Evolutionary conservation across 1,140 invertebrate species (phyloP).

Genomic region (Bombus waltoni): DNA sequence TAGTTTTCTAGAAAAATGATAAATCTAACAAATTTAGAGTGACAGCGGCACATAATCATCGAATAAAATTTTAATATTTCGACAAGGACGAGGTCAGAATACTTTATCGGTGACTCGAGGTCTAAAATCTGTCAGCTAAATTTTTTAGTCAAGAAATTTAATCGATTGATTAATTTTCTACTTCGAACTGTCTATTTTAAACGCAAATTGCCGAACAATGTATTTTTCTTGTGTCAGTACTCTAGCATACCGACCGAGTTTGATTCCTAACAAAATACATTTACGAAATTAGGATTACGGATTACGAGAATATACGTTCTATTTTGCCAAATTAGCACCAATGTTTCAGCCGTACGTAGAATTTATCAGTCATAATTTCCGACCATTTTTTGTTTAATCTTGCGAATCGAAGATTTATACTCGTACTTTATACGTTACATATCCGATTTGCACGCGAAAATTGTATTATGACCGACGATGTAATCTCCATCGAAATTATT

Average conservation of each 20-base stretch:
- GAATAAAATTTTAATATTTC: too few species aligned
- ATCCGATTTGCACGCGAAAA: slow-evolving; percentile 3
- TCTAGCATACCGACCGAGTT: too few species aligned
- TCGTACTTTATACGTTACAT: neutral
- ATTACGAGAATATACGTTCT: neutral
- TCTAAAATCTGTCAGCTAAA: neutral
- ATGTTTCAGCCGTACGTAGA: neutral
- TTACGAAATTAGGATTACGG: neutral
- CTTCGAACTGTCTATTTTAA: neutral
- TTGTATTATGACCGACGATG: neutral
- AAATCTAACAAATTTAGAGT: too few species aligned
- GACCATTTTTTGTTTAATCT: neutral
- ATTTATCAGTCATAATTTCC: neutral
- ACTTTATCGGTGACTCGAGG: neutral
- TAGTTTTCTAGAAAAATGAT: too few species aligned
- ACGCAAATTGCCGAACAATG: neutral
- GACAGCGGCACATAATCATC: too few species aligned
- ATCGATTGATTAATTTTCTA: too few species aligned
- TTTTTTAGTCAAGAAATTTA: neutral
- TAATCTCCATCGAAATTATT: slow-evolving; percentile 6
- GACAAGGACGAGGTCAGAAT: neutral
- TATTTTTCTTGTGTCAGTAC: neutral
- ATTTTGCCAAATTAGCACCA: neutral
- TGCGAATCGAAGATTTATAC: too few species aligned
- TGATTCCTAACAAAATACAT: neutral